A percentile compares a stretch with the other conserved stretches of the same genome.
Conservation (phyloP, 2,797 vertebrate species). For the Saxicola maurus region DNA sequence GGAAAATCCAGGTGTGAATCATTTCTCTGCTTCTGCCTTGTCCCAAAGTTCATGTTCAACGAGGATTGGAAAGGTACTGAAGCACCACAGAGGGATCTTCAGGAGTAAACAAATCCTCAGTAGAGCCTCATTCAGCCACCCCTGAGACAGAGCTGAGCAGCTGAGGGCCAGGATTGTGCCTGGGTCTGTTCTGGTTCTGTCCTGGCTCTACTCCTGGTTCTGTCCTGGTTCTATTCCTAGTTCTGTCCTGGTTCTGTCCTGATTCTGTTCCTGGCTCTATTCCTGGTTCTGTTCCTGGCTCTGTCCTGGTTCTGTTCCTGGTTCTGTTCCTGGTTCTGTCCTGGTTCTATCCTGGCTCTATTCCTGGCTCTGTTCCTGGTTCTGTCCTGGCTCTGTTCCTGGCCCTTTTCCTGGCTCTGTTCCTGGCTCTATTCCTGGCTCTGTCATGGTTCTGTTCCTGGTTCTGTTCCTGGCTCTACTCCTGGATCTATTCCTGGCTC, state of each 20-base stretch:
- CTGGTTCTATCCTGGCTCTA: neutral
- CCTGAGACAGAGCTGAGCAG: neutral
- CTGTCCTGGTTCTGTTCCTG: neutral
- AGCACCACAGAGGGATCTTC: neutral
- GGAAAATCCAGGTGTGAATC: neutral
- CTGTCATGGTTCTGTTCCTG: no score
- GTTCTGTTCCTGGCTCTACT: no score
- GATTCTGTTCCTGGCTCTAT: neutral
- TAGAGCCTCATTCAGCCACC: fast-evolving
- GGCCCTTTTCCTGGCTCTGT: no score
- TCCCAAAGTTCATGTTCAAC: neutral
- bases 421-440: no score
- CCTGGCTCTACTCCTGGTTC: neutral
- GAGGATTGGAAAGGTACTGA: neutral
- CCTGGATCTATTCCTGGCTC: no score
- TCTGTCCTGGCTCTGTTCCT: no score
- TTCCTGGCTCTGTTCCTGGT: no score
- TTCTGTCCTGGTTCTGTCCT: neutral
- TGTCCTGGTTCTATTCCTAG: neutral
- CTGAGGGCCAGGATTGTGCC: neutral
- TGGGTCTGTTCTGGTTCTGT: neutral
- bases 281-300: neutral
- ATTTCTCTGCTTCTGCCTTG: neutral
- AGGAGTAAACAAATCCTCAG: fast-evolving
- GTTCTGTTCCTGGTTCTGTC: neutral